phyloP scores from a whole-genome alignment of 2,113 vertebrate genomes.

The Electrona antarctica region DNA sequence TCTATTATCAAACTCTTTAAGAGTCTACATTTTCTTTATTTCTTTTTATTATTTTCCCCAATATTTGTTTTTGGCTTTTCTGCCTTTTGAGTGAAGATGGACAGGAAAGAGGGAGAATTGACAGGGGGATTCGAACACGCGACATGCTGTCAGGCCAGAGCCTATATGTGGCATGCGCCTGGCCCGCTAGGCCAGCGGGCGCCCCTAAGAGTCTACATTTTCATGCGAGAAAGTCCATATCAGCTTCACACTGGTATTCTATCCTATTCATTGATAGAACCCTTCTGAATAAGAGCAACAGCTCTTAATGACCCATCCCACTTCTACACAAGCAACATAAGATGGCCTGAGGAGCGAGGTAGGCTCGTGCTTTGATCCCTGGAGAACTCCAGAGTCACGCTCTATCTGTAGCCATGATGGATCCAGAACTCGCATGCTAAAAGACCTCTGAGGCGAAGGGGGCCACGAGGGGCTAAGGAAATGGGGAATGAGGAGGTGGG shows the following conservation, averaged over 20 bases:
- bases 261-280: slow-evolving; percentile 35
- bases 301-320: slow-evolving; percentile 54
- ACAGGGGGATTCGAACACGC: too few relatives aligned
- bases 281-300: slow-evolving; percentile 50
- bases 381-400: slow-evolving; percentile 49
- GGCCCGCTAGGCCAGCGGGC: too few relatives aligned
- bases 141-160: too few relatives aligned
- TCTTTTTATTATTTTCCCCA: too few relatives aligned
- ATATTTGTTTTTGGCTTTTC: too few relatives aligned
- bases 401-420: slow-evolving; percentile 61
- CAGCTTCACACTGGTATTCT: too few relatives aligned
- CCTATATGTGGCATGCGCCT: too few relatives aligned
- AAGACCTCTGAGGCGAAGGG: slow-evolving; percentile 53
- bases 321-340: slow-evolving; percentile 3
- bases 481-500: slow-evolving; percentile 28
- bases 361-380: slow-evolving; percentile 25
- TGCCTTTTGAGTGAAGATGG: too few relatives aligned
- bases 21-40: not conserved
- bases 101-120: too few relatives aligned
- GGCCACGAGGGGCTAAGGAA: slow-evolving; percentile 52
- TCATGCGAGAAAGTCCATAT: too few relatives aligned
- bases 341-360: slow-evolving; percentile 47
- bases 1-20: not conserved
- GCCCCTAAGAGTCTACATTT: not conserved
- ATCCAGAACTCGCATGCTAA: slow-evolving; percentile 58